Conservation (phyloP, 2,113 vertebrate species). For the Ammodramus savannarum region DNA sequence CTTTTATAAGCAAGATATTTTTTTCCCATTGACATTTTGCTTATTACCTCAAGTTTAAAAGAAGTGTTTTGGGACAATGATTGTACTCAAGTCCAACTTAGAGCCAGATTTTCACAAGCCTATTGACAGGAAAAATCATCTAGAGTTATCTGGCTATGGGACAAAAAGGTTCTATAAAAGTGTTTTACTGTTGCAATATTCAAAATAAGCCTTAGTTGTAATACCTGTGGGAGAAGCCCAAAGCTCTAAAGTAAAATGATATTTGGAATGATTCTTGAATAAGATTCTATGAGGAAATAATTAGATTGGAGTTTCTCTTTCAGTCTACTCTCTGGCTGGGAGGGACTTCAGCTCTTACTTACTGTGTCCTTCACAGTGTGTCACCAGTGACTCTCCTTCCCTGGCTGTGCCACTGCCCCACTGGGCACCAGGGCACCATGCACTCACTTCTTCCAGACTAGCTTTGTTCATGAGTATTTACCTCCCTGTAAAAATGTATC, state of each 20-base stretch:
- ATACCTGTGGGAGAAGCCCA: neutral
- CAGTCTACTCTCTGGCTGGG: neutral
- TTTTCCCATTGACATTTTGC: neutral
- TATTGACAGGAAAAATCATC: neutral
- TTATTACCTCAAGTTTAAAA: neutral
- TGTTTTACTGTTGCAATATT: neutral
- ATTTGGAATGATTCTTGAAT: neutral
- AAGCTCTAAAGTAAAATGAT: neutral
- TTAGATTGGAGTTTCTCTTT: neutral
- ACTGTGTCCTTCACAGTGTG: neutral
- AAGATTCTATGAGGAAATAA: neutral
- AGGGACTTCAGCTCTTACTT: neutral
- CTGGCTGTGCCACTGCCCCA: accelerated
- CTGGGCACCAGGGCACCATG: accelerated
- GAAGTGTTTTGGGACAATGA: neutral
- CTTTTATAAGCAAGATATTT: neutral
- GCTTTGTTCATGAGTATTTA: neutral
- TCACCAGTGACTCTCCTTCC: neutral
- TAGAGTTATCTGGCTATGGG: neutral
- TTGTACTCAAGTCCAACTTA: neutral
- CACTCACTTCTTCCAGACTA: neutral
- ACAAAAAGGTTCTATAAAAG: neutral
- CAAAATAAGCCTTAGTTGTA: neutral
- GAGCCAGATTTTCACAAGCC: neutral
- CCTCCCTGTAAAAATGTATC: neutral